Percentiles rank a stretch among this genome's conserved stretches.
phyloP scores from a whole-genome alignment of 2,888 invertebrate species.

The Temnothorax rugatulus region DNA sequence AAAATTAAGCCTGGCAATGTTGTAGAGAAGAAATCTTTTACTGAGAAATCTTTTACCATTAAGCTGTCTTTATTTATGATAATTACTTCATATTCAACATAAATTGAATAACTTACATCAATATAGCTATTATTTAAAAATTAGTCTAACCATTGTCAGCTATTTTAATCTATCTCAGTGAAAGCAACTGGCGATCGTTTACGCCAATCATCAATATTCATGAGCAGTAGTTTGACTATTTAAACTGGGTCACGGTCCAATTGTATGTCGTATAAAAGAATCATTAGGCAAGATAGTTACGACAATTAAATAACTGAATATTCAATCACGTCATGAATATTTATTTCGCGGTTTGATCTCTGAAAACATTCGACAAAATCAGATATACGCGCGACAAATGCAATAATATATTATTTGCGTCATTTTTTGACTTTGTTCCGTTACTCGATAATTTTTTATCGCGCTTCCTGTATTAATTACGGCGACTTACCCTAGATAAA shows the following conservation, averaged over 20 bases:
- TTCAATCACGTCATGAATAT: not conserved
- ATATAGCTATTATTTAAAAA: not conserved
- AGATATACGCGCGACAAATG: not conserved
- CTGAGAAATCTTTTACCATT: not conserved
- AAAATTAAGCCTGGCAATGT: not conserved
- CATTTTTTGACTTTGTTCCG: not conserved
- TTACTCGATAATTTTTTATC: conserved; percentile 37
- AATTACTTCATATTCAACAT: not conserved
- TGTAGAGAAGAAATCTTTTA: not conserved
- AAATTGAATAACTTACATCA: not conserved
- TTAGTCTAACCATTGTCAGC: not conserved
- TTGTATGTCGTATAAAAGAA: conserved; percentile 9
- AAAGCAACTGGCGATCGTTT: conserved; percentile 44
- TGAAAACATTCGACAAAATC: not conserved
- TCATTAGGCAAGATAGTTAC: not conserved
- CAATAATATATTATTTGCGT: not conserved
- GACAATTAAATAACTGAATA: conserved; percentile 20
- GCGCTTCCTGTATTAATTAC: conserved; percentile 10
- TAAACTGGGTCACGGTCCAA: conserved; percentile 61
- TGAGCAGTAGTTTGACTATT: conserved; percentile 33
- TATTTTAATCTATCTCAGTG: not conserved
- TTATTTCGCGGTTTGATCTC: not conserved
- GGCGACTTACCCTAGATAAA: not conserved
- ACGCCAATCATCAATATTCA: conserved; percentile 54
- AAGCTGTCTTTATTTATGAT: not conserved